Base-by-base conservation (phyloP, 1,140 invertebrate genomes). In the Philopotamus ludificatus region DNA sequence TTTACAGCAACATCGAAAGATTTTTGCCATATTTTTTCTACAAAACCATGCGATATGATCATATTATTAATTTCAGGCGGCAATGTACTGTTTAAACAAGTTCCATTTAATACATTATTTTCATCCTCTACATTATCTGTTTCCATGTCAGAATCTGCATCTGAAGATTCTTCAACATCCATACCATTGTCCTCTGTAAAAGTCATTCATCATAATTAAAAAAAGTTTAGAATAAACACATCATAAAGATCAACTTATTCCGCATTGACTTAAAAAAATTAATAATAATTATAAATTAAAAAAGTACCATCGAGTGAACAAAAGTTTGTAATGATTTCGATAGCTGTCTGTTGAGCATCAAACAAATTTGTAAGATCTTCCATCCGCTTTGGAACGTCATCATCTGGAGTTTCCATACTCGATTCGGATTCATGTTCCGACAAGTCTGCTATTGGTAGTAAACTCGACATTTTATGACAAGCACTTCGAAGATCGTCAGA, bases 301-400 rank as follows among this genome's bases (percentile, higher is more conserved):
- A 70, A 3, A 54, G 73, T 74, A 82, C 86, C 86, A 70, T 88
- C 85, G 72, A 75, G 74, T 23, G 87, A 86, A 68, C 86, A 88
- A 23, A 90, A 74, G 76, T 91, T 90, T 12, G 88, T 82, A 50
- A 89, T 75, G 53, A 88, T 86, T 76, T 90, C 88, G 57, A 89
- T 73, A 3, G 86, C 83, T 71, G 84, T 80, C 69, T 86, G 83
- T 72, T 89, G 87, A 1, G 85, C 84, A 62, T 82, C 79, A 7
- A 89, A 70, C 41, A 88, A 71, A 60, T 80, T 74, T 70, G 75
- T 77, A 0, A 81, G 68, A 53, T 82, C 73, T 63, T 77, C 77
- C 1, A 86, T 66, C 39, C 82, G 76, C 22, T 75, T 82, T 4
- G 72, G 70, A 4, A 73, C 67, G 10, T 64, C 71, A 3, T 59